Evolutionary conservation across 2,888 invertebrate species (phyloP).

Genomic region (Aleiodes leptofemur): DNA sequence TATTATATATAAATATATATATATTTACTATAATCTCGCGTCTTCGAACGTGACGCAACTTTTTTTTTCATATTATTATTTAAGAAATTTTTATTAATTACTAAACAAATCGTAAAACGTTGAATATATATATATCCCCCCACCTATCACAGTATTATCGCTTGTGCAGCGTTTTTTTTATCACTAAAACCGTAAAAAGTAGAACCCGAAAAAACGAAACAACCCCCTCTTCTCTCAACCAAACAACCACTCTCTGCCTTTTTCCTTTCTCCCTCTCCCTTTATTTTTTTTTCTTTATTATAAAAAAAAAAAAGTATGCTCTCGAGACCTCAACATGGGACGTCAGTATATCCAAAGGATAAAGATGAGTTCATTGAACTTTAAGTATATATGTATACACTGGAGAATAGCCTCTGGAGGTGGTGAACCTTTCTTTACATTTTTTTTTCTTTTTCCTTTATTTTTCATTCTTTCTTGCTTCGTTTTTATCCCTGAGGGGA

Average conservation of each 20-base stretch:
- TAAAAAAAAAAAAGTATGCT: constrained; percentile 32
- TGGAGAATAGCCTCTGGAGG: neutral
- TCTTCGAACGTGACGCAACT: constrained; percentile 55
- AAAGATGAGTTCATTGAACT: constrained; percentile 31
- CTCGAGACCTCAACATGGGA: constrained; percentile 34
- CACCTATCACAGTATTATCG: constrained; percentile 72
- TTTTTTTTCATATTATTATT: constrained; percentile 8
- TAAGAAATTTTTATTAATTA: constrained; percentile 47
- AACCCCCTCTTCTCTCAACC: constrained; percentile 15
- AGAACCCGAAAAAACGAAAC: constrained; percentile 65
- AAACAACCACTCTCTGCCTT: neutral
- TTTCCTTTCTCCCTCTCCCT: no score
- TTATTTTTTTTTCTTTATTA: neutral
- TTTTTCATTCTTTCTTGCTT: neutral
- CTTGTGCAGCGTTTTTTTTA: constrained; percentile 74
- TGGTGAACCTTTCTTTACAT: neutral
- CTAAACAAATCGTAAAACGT: constrained; percentile 66
- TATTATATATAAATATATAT: constrained; percentile 53
- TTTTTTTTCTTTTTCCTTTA: neutral
- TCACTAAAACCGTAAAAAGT: constrained; percentile 71
- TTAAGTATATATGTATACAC: constrained; percentile 8
- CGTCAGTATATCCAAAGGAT: neutral
- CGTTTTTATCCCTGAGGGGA: constrained; percentile 12
- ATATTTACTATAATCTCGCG: constrained; percentile 51
- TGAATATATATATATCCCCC: constrained; percentile 63